phyloP scores from a whole-genome alignment of 2,797 vertebrate genomes.

The Peromyscus nudipes region DNA sequence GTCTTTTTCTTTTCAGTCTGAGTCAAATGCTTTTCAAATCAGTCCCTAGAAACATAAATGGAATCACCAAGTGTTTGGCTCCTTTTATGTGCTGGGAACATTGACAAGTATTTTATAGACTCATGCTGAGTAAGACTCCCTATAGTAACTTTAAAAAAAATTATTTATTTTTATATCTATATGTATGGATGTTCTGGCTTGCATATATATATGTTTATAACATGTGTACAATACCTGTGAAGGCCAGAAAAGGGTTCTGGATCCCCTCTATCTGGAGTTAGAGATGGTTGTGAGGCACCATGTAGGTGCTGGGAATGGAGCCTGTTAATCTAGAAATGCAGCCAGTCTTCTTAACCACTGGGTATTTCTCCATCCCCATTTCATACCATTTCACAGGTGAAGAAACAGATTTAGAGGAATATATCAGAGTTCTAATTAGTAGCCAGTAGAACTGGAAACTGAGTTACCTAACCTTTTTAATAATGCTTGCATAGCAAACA shows the following conservation, averaged over 20 bases:
- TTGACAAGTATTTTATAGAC: not conserved
- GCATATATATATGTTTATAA: not conserved
- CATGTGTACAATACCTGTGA: not conserved
- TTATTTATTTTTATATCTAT: not conserved
- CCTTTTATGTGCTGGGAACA: not conserved
- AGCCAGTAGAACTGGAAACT: not conserved
- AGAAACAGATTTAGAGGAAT: conserved; percentile 5
- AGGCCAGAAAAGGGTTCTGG: not conserved
- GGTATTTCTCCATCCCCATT: not conserved
- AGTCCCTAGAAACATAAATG: not conserved
- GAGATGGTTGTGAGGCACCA: not conserved
- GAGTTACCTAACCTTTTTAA: conserved; percentile 13
- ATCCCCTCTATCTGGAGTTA: not conserved
- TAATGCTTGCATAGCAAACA: not conserved
- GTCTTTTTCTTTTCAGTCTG: not conserved
- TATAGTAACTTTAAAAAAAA: not conserved
- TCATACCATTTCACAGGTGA: not conserved
- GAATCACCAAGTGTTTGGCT: not conserved
- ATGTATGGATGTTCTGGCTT: not conserved
- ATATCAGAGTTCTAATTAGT: not conserved
- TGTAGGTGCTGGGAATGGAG: not conserved
- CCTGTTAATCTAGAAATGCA: not conserved
- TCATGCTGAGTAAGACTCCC: not conserved
- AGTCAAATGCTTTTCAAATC: conserved; percentile 54
- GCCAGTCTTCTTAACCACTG: not conserved